Evolutionary conservation across 1,140 invertebrate genomes (phyloP), one percentile per base, ranked within the genome.

Genomic region (Solen grandis): DNA sequence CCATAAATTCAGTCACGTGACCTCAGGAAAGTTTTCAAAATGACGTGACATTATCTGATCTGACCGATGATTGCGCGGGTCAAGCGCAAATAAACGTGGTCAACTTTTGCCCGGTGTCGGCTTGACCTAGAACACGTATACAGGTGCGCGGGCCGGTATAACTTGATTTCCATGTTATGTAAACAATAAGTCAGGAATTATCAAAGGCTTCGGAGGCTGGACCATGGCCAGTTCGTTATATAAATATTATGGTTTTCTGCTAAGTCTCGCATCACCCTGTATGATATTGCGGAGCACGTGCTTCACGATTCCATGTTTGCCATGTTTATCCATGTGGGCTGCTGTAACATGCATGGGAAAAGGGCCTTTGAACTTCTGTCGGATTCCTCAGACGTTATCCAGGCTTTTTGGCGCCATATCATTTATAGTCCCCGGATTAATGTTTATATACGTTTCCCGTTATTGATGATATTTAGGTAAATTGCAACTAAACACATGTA

Each of bases 1-100:
- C 65, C 5, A 70, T 70, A 70, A 70, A 70, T 70, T 36, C 55
- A 33, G 25, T 27, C 68, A 70, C 50, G 68, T 70, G 68, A 70
- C 29, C 41, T 52, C 55, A 55, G 55, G 68, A 70, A 31, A 55
- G 14, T 70, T 70, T 66, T 76, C 62, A 66, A 66, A 36, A 66
- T 76, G 74, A 76, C 74, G 74, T 76, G 74, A 76, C 52, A 35
- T 76, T 65, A 76, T 76, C 74, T 13, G 59, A 65, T 27, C 25
- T 76, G 74, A 76, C 74, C 74, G 62, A 41, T 63, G 38, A 52
- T 76, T 76, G 62, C 74, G 60, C 66, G 62, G 74, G 74, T 76
- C 60, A 76, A 76, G 31, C 25, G 60, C 5, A 25, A 19, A 52
- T 76, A 76, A 76, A 76, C 33, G 16, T 16, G 16, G 14, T 60